Evolutionary conservation across 2,797 vertebrate species (phyloP).

Genomic region (Nannoperca obscura): DNA sequence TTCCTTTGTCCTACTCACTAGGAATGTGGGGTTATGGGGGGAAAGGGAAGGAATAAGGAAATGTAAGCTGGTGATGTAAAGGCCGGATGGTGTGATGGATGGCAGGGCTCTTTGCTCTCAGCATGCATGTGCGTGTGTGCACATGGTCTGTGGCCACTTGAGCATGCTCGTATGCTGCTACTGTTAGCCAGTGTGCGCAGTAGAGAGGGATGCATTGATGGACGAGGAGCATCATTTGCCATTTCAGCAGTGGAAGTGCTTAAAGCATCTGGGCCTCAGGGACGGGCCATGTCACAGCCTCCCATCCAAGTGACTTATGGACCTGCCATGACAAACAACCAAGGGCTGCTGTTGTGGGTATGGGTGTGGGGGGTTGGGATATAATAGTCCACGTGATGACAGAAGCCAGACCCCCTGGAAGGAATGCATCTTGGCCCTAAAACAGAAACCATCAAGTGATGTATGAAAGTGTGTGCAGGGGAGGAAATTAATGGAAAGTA

Average conservation of each 20-base stretch:
- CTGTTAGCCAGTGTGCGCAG: slow-evolving; percentile 23
- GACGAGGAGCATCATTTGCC: slow-evolving; percentile 73
- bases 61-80: slow-evolving; percentile 47
- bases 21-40: slow-evolving; percentile 35
- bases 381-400: slow-evolving; percentile 45
- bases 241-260: slow-evolving; percentile 80
- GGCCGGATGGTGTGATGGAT: slow-evolving; percentile 62
- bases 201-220: slow-evolving; percentile 64
- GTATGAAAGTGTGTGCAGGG: slow-evolving; percentile 23
- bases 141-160: slow-evolving; percentile 20
- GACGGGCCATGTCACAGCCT: slow-evolving; percentile 68
- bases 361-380: slow-evolving; percentile 29
- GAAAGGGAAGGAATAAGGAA: slow-evolving; percentile 34
- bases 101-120: slow-evolving; percentile 25
- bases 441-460: slow-evolving; percentile 16
- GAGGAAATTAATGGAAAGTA: slow-evolving; percentile 55
- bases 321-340: slow-evolving; percentile 73
- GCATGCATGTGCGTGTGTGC: slow-evolving; percentile 8
- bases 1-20: slow-evolving; percentile 43
- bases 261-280: slow-evolving; percentile 74
- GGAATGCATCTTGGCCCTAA: not conserved
- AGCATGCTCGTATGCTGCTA: slow-evolving; percentile 22
- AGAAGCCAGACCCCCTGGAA: slow-evolving; percentile 32
- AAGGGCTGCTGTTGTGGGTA: slow-evolving; percentile 55
- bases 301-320: slow-evolving; percentile 80